A percentile compares a stretch with the other conserved stretches of the same genome.
Conservation (phyloP, 2,113 vertebrate species). For the Calidris pugnax region DNA sequence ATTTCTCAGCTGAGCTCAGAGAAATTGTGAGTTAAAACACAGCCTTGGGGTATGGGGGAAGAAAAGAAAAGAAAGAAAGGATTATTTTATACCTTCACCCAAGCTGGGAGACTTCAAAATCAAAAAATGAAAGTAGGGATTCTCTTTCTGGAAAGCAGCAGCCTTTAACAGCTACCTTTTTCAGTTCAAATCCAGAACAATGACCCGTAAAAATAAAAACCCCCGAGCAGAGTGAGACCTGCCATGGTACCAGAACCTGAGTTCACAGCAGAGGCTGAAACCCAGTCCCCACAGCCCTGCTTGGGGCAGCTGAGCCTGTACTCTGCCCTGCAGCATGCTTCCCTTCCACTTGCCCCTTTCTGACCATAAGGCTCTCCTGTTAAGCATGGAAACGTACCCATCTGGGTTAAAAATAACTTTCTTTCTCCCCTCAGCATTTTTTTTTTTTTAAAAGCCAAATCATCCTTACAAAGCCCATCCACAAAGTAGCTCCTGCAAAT, state of each 20-base stretch:
- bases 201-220: neutral
- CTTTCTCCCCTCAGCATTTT: neutral
- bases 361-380: neutral
- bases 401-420: conserved; percentile 34
- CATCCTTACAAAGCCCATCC: conserved; percentile 31
- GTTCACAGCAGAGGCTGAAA: neutral
- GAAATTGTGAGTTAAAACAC: neutral
- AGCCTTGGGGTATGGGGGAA: neutral
- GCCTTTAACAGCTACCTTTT: neutral
- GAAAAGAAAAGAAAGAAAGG: no score
- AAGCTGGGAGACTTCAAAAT: neutral
- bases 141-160: neutral
- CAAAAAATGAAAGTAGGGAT: neutral
- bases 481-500: conserved; percentile 5
- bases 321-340: neutral
- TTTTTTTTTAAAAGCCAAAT: neutral
- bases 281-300: neutral
- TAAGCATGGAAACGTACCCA: neutral
- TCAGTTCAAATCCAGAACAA: neutral
- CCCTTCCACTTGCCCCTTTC: neutral
- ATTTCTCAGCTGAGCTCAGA: neutral
- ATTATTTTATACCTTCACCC: neutral
- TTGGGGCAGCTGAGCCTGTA: neutral
- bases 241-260: neutral
- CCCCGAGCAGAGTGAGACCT: neutral